These are phyloP conservation scores for Xylocopa sonorina DNA, from an alignment of 1,140 invertebrate species.

Conservation along the genomic window DNA sequence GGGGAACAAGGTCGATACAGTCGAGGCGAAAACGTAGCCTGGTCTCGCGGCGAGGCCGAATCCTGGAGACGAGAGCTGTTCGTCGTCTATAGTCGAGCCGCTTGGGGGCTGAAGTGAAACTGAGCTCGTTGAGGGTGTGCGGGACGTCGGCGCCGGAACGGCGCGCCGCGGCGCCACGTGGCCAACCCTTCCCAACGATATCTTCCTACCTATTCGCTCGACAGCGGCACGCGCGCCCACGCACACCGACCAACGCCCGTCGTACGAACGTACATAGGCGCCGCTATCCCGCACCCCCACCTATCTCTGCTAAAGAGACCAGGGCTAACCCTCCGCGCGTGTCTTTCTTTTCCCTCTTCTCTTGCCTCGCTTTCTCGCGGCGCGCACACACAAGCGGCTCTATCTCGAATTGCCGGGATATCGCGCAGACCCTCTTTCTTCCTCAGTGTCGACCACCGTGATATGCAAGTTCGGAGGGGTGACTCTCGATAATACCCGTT, in stretches of 20 bases:
- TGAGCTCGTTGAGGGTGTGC: constrained; percentile 70
- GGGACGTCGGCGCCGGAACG: constrained; percentile 76
- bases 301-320: constrained; percentile 32
- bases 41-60: constrained; percentile 31
- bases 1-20: constrained; percentile 45
- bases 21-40: constrained; percentile 30
- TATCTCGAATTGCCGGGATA: constrained; percentile 65
- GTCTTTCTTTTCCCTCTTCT: constrained; percentile 58
- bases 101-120: constrained; percentile 70
- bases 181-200: constrained; percentile 72
- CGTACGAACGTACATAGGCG: neutral
- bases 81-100: constrained; percentile 66
- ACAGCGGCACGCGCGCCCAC: constrained; percentile 32
- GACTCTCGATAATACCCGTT: constrained; percentile 28
- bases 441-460: constrained; percentile 12
- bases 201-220: constrained; percentile 57
- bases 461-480: constrained; percentile 45
- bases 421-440: constrained; percentile 10
- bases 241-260: no score
- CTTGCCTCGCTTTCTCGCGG: constrained; percentile 41
- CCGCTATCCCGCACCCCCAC: neutral
- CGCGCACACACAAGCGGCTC: constrained; percentile 35
- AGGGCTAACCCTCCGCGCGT: constrained; percentile 46
- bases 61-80: constrained; percentile 50
- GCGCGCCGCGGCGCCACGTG: constrained; percentile 81